Percentiles rank a stretch among this genome's conserved stretches.
phyloP scores from a whole-genome alignment of 1,140 invertebrate genomes.

The Ceratitis capitata region DNA sequence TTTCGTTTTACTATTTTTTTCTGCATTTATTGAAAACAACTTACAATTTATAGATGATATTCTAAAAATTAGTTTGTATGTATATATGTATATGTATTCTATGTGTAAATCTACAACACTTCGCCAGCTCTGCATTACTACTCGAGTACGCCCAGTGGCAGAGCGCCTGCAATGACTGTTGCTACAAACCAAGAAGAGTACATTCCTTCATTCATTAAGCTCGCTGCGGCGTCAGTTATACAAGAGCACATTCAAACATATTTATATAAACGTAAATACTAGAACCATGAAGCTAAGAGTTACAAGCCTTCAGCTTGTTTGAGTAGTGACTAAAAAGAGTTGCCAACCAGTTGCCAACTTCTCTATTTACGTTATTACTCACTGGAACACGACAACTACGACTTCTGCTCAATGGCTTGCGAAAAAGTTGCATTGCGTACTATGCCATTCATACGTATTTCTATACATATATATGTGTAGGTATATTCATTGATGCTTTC shows the following conservation, averaged over 20 bases:
- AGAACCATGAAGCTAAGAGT: background rate
- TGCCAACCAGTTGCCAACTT: background rate
- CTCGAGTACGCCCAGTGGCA: background rate
- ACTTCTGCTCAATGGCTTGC: background rate
- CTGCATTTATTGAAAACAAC: too few species aligned
- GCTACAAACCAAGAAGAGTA: background rate
- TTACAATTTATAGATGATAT: too few species aligned
- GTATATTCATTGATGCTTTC: background rate
- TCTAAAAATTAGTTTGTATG: background rate
- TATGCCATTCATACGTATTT: background rate
- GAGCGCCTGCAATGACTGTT: background rate
- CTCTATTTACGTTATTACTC: too few species aligned
- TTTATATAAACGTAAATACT: background rate
- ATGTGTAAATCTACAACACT: too few species aligned
- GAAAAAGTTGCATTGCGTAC: background rate
- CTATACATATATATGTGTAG: too few species aligned
- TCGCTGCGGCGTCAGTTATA: background rate
- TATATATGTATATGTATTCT: background rate
- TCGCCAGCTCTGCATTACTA: background rate
- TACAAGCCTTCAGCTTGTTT: background rate
- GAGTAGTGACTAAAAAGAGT: background rate
- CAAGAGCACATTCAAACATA: too few species aligned
- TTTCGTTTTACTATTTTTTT: too few species aligned
- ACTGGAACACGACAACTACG: background rate
- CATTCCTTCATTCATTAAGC: conserved; percentile 30